A percentile compares a stretch with the other conserved stretches of the same genome.
Evolutionary conservation across 2,797 vertebrate genomes (phyloP).

Genomic region (Siniperca undulata): DNA sequence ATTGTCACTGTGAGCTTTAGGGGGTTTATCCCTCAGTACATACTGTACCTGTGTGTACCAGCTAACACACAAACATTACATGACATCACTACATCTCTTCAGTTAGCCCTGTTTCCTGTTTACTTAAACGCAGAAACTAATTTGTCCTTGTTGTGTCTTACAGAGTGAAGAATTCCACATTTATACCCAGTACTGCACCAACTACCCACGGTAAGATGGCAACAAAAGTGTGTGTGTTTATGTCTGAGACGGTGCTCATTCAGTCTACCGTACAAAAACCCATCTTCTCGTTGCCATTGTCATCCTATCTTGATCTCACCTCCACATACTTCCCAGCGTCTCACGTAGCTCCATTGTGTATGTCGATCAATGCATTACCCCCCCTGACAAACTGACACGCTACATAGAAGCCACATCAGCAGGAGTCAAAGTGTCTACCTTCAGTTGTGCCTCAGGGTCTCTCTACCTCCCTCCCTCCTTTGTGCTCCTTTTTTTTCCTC

Average conservation of each 20-base stretch:
- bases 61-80: background rate
- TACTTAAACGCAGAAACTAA: constrained; percentile 10
- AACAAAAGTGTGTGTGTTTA: background rate
- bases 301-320: constrained; percentile 58
- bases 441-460: constrained; percentile 75
- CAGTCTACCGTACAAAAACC: constrained; percentile 31
- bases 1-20: too few relatives aligned
- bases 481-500: constrained; percentile 24
- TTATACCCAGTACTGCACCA: constrained; percentile 97
- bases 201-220: constrained; percentile 92
- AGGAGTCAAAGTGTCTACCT: constrained; percentile 78
- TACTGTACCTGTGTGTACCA: background rate
- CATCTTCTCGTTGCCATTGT: constrained; percentile 32
- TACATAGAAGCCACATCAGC: constrained; percentile 61
- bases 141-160: constrained; percentile 49
- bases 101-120: background rate
- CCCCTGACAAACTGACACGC: constrained; percentile 47
- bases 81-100: background rate
- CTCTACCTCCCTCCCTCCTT: constrained; percentile 20
- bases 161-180: constrained; percentile 91
- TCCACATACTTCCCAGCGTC: constrained; percentile 72
- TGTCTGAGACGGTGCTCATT: background rate
- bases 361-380: constrained; percentile 53
- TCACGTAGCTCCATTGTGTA: constrained; percentile 75
- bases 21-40: too few relatives aligned